Evolutionary conservation across 2,113 vertebrate genomes (phyloP).

Genomic region (Istiophorus platypterus): DNA sequence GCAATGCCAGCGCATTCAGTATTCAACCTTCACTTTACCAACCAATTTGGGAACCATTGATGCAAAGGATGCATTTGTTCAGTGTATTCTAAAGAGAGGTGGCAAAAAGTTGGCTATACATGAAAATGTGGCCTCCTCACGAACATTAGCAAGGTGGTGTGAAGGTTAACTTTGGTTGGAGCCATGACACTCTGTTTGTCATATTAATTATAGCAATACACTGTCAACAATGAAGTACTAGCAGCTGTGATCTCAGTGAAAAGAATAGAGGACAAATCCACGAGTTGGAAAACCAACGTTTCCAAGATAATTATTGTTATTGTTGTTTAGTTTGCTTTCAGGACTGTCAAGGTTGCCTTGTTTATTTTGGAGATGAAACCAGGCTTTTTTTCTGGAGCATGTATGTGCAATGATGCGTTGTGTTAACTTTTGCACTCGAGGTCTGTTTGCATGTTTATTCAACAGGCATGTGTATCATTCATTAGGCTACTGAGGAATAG

Average conservation of each 20-base stretch:
- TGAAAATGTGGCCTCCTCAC: neutral
- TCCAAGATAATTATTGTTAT: neutral
- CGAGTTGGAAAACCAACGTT: neutral
- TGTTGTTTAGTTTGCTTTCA: constrained; percentile 17
- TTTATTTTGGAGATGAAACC: constrained; percentile 3
- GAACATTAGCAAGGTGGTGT: neutral
- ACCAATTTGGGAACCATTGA: neutral
- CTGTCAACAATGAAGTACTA: neutral
- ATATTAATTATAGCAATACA: neutral
- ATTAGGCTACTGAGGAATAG: neutral
- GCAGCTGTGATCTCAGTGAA: neutral
- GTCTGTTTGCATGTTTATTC: neutral
- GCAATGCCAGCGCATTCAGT: neutral
- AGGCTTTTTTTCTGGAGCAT: neutral
- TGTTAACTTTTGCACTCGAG: neutral
- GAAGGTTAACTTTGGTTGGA: neutral
- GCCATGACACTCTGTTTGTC: neutral
- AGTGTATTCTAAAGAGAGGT: neutral
- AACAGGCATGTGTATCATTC: neutral
- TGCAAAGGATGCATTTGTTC: neutral
- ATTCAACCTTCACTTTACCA: neutral
- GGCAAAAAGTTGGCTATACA: neutral
- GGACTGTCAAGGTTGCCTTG: neutral
- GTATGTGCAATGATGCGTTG: neutral
- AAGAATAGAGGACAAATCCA: neutral